Conservation (phyloP, 2,113 vertebrate genomes). For the Glareola pratincola region DNA sequence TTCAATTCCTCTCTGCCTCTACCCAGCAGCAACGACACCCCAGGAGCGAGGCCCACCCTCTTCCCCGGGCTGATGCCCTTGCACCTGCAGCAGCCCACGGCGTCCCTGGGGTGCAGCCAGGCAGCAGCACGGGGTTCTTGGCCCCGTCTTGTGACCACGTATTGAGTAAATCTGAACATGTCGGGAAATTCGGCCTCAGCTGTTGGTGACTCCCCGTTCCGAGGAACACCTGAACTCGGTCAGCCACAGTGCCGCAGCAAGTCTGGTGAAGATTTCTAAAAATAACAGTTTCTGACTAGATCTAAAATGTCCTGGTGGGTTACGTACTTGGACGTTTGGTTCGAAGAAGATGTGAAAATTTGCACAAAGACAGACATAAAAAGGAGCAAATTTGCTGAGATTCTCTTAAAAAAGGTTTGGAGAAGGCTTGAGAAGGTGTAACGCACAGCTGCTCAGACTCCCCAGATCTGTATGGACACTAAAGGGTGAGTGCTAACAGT, state of each 20-base stretch:
- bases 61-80: neutral
- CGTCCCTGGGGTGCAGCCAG: neutral
- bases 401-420: neutral
- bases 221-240: neutral
- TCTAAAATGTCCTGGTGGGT: neutral
- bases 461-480: neutral
- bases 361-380: neutral
- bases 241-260: neutral
- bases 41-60: neutral
- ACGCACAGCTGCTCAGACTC: neutral
- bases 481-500: neutral
- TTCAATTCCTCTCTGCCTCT: neutral
- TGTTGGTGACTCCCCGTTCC: neutral
- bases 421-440: neutral
- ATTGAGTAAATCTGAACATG: neutral
- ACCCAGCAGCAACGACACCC: neutral
- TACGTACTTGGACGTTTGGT: neutral
- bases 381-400: neutral
- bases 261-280: neutral
- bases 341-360: neutral
- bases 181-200: neutral
- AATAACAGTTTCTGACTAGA: neutral
- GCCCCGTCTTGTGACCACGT: neutral
- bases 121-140: neutral
- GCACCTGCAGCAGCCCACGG: neutral